Evolutionary conservation across 2,888 invertebrate genomes (phyloP).

Genomic region (Oxyteleia sp.): DNA sequence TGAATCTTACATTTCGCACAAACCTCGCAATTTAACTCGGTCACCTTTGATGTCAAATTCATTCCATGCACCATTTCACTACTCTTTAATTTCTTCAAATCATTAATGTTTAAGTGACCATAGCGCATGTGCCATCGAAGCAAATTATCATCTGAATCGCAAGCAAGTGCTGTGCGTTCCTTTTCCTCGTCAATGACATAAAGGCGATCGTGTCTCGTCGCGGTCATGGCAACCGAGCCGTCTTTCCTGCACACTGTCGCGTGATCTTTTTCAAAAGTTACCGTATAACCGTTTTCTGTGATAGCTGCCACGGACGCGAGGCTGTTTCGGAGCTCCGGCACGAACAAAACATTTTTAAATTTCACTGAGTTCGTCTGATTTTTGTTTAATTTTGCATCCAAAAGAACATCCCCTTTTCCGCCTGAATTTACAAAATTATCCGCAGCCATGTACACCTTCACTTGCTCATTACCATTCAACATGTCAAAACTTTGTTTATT

Average conservation of each 20-base stretch:
- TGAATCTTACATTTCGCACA: constrained; percentile 74
- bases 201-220: constrained; percentile 13
- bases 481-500: constrained; percentile 32
- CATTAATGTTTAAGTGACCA: constrained; percentile 72
- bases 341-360: constrained; percentile 75
- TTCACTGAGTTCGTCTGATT: constrained; percentile 32
- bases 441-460: constrained; percentile 56
- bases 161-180: neutral
- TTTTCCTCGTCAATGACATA: constrained; percentile 36
- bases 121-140: constrained; percentile 72
- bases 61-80: constrained; percentile 60
- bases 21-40: constrained; percentile 52
- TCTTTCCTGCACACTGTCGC: constrained; percentile 70
- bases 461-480: constrained; percentile 26
- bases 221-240: constrained; percentile 34
- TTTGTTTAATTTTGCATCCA: constrained; percentile 12
- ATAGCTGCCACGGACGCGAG: constrained; percentile 77
- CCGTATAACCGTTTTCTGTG: constrained; percentile 74
- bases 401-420: constrained; percentile 35
- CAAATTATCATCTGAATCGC: constrained; percentile 18
- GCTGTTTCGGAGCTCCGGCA: constrained; percentile 77
- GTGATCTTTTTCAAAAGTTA: constrained; percentile 71
- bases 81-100: constrained; percentile 62
- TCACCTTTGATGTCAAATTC: constrained; percentile 26
- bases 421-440: constrained; percentile 52